Evolutionary conservation across 2,113 vertebrate species (phyloP).

Genomic region (Petroica traversi): DNA sequence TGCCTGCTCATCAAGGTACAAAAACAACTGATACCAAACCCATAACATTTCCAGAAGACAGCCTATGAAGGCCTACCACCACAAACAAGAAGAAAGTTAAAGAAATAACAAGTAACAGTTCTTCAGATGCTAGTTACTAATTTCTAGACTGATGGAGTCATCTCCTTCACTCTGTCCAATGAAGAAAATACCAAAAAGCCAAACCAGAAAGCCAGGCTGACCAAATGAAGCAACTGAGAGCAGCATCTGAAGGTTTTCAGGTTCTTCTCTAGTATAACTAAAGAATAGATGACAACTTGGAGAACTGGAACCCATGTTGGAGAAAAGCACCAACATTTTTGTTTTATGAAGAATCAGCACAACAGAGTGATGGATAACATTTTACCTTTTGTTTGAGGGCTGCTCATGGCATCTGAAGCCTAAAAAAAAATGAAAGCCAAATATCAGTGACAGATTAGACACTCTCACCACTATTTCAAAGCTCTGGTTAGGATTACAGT

Average conservation of each 20-base stretch:
- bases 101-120: not conserved
- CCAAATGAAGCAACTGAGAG: accelerated
- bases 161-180: not conserved
- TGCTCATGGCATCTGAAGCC: not conserved
- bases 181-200: not conserved
- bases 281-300: not conserved
- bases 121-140: not conserved
- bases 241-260: not conserved
- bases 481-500: not conserved
- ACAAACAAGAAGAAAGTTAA: not conserved
- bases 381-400: conserved; percentile 48
- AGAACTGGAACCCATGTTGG: not conserved
- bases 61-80: not conserved
- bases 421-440: conserved; percentile 52
- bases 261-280: not conserved
- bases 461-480: not conserved
- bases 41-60: not conserved
- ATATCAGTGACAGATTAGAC: not conserved
- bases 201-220: not conserved
- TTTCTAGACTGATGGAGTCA: not conserved
- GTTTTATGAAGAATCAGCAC: not conserved
- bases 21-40: not conserved
- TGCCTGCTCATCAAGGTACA: not conserved
- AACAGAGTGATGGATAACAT: not conserved
- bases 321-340: not conserved